Evolutionary conservation across 1,140 invertebrate genomes (phyloP).

Genomic region (Archivesica marissinica): DNA sequence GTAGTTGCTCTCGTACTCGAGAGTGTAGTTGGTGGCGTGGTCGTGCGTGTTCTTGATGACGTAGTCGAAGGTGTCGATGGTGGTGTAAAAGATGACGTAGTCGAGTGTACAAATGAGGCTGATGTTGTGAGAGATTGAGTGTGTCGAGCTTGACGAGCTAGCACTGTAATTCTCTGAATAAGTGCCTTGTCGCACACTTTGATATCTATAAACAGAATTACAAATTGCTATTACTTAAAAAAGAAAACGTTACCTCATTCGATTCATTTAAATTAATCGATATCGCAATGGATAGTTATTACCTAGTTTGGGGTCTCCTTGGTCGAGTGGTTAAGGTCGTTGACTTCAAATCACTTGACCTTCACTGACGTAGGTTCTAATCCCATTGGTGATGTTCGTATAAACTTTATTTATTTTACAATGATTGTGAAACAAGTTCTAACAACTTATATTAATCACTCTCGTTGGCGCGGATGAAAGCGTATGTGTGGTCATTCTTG

Average conservation of each 20-base stretch:
- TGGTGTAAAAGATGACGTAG: background rate
- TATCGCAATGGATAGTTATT: background rate
- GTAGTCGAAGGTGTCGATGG: background rate
- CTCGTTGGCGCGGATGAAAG: no score
- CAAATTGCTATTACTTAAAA: background rate
- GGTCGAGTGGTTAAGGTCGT: no score
- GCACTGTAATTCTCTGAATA: background rate
- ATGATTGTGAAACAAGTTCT: no score
- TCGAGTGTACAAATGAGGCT: background rate
- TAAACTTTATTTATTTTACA: no score
- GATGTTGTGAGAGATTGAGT: background rate
- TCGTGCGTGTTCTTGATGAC: background rate
- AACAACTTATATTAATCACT: no score
- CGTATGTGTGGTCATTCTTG: no score
- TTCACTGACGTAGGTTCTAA: no score
- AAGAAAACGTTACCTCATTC: background rate
- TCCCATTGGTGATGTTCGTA: no score
- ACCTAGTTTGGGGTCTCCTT: background rate
- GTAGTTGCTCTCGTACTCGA: background rate
- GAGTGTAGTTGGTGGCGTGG: background rate
- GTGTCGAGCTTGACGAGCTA: background rate
- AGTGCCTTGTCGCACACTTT: slow-evolving; percentile 18
- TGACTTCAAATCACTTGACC: no score
- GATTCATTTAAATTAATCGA: background rate
- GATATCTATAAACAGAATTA: slow-evolving; percentile 1